A percentile compares a stretch with the other conserved stretches of the same genome.
These are phyloP conservation scores for Pitangus sulphuratus DNA, from an alignment of 2,797 vertebrate species.

Conservation along the genomic window DNA sequence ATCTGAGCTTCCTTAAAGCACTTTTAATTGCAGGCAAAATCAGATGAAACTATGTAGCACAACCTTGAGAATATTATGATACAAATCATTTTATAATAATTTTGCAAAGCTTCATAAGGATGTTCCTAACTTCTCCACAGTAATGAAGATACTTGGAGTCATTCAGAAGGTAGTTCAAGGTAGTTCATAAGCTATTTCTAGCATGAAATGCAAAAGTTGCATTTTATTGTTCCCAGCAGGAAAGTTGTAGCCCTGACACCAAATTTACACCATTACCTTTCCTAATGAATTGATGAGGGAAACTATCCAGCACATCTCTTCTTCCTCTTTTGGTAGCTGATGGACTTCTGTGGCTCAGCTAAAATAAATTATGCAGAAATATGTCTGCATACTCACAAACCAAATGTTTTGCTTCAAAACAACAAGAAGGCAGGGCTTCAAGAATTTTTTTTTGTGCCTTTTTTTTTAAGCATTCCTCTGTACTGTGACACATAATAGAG, in stretches of 20 bases:
- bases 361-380: background rate
- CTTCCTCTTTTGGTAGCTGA: background rate
- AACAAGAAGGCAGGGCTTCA: background rate
- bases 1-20: background rate
- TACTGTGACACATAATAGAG: constrained; percentile 24
- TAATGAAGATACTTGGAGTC: background rate
- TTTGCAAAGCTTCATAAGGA: background rate
- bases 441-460: background rate
- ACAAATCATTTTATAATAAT: background rate
- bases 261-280: background rate
- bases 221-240: background rate
- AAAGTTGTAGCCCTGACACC: background rate
- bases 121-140: background rate
- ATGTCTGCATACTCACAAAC: background rate
- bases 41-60: background rate
- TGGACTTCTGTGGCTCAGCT: background rate
- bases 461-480: background rate
- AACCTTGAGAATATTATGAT: background rate
- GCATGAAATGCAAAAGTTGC: background rate
- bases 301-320: background rate
- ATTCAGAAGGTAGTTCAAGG: background rate
- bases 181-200: background rate
- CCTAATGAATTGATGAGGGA: background rate
- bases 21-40: background rate
- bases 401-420: background rate